phyloP scores from a whole-genome alignment of 2,888 invertebrate genomes.

The Ectemnius lituratus region DNA sequence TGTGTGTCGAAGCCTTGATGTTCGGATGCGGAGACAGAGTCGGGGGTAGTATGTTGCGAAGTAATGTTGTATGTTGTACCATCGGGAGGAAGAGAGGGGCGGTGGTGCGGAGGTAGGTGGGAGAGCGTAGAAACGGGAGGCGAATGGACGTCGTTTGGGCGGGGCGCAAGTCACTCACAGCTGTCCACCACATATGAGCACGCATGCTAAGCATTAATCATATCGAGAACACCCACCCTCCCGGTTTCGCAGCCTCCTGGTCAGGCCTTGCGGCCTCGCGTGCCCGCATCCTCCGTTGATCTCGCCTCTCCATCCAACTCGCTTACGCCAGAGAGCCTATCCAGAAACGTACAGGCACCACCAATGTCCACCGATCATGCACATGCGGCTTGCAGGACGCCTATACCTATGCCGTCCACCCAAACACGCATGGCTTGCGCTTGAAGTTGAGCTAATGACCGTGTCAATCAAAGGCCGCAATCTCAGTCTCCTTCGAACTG shows the following conservation, averaged over 20 bases:
- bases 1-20: constrained; percentile 54
- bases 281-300: constrained; percentile 19
- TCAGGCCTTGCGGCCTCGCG: constrained; percentile 10
- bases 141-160: constrained; percentile 60
- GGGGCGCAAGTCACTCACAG: constrained; percentile 69
- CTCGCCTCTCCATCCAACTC: constrained; percentile 18
- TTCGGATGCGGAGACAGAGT: constrained; percentile 34
- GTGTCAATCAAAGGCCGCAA: constrained; percentile 51
- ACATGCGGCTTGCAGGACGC: constrained; percentile 38
- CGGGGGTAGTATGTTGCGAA: constrained; percentile 23
- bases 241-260: constrained; percentile 15
- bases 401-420: constrained; percentile 15
- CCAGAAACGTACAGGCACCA: constrained; percentile 18
- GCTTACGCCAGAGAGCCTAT: constrained; percentile 14
- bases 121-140: constrained; percentile 26
- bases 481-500: too few species aligned
- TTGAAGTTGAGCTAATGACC: constrained; percentile 61
- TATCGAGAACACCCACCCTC: constrained; percentile 61
- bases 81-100: background rate
- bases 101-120: constrained; percentile 15
- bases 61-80: background rate
- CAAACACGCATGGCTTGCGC: constrained; percentile 29
- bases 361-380: constrained; percentile 54
- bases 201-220: constrained; percentile 69
- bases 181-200: constrained; percentile 66